Evolutionary conservation across 64 coral and sea anemone species (phyloP).

Genomic region (Dendronephthya gigantea): DNA sequence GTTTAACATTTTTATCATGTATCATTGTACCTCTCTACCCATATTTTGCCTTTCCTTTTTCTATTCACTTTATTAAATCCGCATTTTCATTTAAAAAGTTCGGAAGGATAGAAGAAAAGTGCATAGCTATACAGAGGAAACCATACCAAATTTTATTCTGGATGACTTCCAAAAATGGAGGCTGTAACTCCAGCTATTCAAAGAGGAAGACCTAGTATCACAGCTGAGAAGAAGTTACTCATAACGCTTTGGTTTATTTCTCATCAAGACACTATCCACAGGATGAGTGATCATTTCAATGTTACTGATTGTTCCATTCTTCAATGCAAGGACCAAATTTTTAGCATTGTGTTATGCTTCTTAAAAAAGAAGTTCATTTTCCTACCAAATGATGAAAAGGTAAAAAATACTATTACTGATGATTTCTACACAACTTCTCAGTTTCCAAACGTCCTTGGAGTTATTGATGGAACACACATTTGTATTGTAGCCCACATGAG

Average conservation of each 20-base stretch:
- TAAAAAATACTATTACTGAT: background rate
- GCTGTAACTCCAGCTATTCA: background rate
- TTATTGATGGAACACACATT: background rate
- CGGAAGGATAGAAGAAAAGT: background rate
- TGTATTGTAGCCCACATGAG: background rate
- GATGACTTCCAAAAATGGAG: background rate
- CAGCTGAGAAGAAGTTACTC: background rate
- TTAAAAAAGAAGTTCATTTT: slow-evolving; percentile 4
- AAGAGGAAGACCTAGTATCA: background rate
- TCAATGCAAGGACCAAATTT: background rate
- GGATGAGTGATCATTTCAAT: background rate
- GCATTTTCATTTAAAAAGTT: background rate
- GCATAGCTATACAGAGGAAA: background rate
- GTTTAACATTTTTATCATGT: background rate
- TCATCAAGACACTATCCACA: background rate
- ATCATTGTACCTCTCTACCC: background rate
- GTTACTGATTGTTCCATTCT: slow-evolving; percentile 4
- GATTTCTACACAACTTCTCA: background rate
- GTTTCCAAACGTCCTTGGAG: background rate
- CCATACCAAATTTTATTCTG: background rate
- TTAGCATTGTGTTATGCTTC: background rate
- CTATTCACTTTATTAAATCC: background rate
- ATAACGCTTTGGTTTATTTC: background rate
- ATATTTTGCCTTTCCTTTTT: background rate
- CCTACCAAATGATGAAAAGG: background rate